These are phyloP conservation scores for Lathamus discolor DNA, from an alignment of 2,113 vertebrate genomes.

Conservation along the genomic window DNA sequence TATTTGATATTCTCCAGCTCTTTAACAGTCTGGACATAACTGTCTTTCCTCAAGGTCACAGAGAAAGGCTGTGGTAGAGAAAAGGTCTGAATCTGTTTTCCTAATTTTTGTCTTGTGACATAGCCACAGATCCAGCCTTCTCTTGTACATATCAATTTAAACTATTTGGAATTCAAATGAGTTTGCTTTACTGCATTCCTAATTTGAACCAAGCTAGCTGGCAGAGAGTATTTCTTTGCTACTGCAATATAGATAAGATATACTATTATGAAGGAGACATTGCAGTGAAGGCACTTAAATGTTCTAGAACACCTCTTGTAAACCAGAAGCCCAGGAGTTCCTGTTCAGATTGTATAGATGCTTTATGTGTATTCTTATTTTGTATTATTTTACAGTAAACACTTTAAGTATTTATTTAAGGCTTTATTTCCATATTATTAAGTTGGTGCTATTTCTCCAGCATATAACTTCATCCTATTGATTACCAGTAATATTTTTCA, in stretches of 20 bases:
- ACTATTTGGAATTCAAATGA: conserved; percentile 57
- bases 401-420: neutral
- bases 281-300: neutral
- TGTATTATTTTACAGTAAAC: conserved; percentile 2
- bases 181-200: conserved; percentile 42
- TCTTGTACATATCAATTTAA: conserved; percentile 39
- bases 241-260: neutral
- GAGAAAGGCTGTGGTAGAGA: neutral
- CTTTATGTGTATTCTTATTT: neutral
- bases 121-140: neutral
- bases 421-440: neutral
- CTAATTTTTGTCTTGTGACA: conserved; percentile 9
- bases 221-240: neutral
- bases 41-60: conserved; percentile 12
- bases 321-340: conserved; percentile 1
- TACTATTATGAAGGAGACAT: neutral
- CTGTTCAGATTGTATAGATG: neutral
- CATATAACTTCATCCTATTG: neutral
- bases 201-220: conserved; percentile 27
- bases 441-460: neutral
- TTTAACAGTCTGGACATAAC: neutral
- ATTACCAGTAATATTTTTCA: neutral
- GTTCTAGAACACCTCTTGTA: neutral
- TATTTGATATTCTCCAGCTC: neutral
- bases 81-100: neutral